A percentile compares a stretch with the other conserved stretches of the same genome.
These are phyloP conservation scores for Leiothrix lutea DNA, from an alignment of 2,113 vertebrate species.

Conservation along the genomic window DNA sequence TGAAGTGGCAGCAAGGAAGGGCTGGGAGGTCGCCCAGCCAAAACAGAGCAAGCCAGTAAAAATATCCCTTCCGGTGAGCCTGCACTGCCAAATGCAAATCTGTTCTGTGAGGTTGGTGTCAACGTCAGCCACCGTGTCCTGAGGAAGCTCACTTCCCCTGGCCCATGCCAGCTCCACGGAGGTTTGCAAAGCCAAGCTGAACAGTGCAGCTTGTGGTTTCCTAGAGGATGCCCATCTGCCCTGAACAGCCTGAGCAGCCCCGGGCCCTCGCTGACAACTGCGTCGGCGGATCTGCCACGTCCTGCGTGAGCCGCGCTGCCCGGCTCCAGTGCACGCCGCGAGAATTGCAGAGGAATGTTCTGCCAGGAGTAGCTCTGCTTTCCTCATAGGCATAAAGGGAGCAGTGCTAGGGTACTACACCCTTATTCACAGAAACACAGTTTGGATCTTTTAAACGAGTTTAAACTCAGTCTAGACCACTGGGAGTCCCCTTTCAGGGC, in stretches of 20 bases:
- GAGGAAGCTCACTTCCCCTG: neutral
- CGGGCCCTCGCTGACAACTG: neutral
- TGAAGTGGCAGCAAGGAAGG: neutral
- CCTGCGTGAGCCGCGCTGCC: neutral
- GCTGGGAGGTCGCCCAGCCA: neutral
- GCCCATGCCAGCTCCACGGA: neutral
- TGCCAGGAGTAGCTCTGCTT: neutral
- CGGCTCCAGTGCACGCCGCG: neutral
- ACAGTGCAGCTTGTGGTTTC: neutral
- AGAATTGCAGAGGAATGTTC: too few species aligned
- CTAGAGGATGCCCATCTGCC: conserved; percentile 59
- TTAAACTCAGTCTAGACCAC: neutral
- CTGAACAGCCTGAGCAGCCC: conserved; percentile 47
- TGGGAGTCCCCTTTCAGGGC: neutral
- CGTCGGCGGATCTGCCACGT: neutral
- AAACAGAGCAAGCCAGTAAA: neutral
- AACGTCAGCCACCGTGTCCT: neutral
- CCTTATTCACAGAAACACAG: accelerated
- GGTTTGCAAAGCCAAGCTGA: conserved; percentile 8
- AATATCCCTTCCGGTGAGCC: neutral
- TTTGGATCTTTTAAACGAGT: neutral
- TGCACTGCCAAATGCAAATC: neutral
- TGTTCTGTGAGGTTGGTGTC: neutral
- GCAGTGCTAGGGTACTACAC: accelerated
- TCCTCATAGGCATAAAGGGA: neutral